Conservation (phyloP, 2,113 vertebrate genomes). For the Blennius ocellaris region DNA sequence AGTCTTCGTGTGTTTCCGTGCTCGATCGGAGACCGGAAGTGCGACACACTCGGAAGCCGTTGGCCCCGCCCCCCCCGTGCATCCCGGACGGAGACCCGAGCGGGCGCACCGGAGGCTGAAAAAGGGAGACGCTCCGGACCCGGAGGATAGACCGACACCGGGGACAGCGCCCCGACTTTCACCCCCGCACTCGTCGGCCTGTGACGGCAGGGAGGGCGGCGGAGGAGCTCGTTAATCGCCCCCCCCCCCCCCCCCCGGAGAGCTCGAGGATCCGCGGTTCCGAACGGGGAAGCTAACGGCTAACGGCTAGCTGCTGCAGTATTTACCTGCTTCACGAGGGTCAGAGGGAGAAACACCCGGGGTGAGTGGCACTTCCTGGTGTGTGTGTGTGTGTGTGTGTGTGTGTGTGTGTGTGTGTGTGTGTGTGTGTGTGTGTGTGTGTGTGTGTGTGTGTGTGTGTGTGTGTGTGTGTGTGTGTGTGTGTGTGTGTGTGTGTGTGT, state of each 20-base stretch:
- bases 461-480: not conserved
- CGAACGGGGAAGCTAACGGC: conserved; percentile 55
- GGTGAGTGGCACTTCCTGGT: too few species aligned
- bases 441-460: not conserved
- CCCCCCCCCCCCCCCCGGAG: not conserved
- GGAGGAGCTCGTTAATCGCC: conserved; percentile 1
- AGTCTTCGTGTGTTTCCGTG: conserved; percentile 28
- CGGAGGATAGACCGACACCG: too few species aligned
- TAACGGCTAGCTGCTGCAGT: conserved; percentile 44
- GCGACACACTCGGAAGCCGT: rapidly evolving
- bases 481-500: too few species aligned
- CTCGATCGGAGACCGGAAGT: conserved; percentile 37
- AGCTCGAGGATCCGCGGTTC: not conserved
- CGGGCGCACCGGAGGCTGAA: conserved; percentile 15
- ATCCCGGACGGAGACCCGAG: not conserved
- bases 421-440: too few species aligned
- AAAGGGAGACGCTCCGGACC: conserved; percentile 15
- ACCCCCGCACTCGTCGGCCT: too few species aligned
- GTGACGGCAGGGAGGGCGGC: not conserved
- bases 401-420: not conserved
- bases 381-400: too few species aligned
- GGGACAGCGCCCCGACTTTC: too few species aligned
- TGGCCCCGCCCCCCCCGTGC: not conserved
- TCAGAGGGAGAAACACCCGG: too few species aligned
- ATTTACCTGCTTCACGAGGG: not conserved